Evolutionary conservation across 1,140 invertebrate species (phyloP).

Genomic region (Drosophila virilis): DNA sequence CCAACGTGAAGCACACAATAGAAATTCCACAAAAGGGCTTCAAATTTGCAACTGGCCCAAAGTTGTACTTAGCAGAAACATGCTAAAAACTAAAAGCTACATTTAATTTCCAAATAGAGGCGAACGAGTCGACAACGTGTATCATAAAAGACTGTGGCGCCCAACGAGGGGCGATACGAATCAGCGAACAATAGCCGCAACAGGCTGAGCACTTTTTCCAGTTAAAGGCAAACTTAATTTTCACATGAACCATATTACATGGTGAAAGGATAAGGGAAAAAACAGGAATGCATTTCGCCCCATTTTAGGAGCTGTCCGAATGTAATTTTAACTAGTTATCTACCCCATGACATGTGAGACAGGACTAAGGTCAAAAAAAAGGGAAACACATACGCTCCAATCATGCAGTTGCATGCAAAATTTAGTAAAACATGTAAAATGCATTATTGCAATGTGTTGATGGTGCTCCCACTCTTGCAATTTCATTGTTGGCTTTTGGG

Average conservation of each 20-base stretch:
- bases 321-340: slow-evolving; percentile 25
- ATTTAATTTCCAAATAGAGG: slow-evolving; percentile 2
- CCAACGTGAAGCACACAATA: slow-evolving; percentile 42
- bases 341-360: slow-evolving; percentile 19
- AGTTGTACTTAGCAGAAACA: neutral
- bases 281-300: slow-evolving; percentile 13
- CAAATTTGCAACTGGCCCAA: neutral
- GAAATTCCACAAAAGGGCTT: slow-evolving; percentile 2
- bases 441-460: slow-evolving; percentile 45
- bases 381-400: neutral
- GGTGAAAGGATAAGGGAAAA: neutral
- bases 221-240: slow-evolving; percentile 23
- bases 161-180: slow-evolving; percentile 3
- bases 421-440: slow-evolving; percentile 46
- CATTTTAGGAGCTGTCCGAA: slow-evolving; percentile 2
- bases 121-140: neutral
- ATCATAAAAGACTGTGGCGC: neutral
- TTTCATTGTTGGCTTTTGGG: slow-evolving; percentile 27
- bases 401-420: slow-evolving; percentile 18
- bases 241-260: slow-evolving; percentile 9
- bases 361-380: slow-evolving; percentile 2
- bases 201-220: slow-evolving; percentile 3
- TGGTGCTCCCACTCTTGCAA: neutral
- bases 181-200: neutral
- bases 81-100: slow-evolving; percentile 7